phyloP scores from a whole-genome alignment of 2,888 invertebrate genomes.

The Cerceris rybyensis region DNA sequence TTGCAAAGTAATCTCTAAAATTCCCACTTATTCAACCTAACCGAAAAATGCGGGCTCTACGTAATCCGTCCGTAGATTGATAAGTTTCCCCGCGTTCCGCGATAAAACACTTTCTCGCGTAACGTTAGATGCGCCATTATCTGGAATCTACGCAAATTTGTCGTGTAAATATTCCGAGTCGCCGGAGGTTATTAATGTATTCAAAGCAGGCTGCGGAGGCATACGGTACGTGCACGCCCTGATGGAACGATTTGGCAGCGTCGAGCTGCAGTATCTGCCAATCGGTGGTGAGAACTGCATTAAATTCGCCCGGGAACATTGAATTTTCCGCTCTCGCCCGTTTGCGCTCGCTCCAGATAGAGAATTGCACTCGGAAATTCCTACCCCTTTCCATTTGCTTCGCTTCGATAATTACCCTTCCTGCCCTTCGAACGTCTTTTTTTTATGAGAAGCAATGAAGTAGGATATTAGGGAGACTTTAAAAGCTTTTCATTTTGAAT shows the following conservation, averaged over 20 bases:
- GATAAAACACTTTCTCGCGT: constrained; percentile 37
- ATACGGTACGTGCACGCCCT: constrained; percentile 38
- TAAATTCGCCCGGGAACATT: constrained; percentile 62
- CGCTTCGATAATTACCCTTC: constrained; percentile 2
- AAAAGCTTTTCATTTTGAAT: no score
- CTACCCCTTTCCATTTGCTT: no score
- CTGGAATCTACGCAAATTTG: constrained; percentile 51
- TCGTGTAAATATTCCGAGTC: constrained; percentile 52
- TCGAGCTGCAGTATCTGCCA: constrained; percentile 62
- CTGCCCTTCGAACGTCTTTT: background rate
- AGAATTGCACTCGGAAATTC: constrained; percentile 16
- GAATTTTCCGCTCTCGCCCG: constrained; percentile 62
- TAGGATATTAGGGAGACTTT: background rate
- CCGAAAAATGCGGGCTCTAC: background rate
- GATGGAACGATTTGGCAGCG: constrained; percentile 65
- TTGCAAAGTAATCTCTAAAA: no score
- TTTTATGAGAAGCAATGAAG: background rate
- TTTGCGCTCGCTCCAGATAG: constrained; percentile 6
- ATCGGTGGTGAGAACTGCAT: constrained; percentile 65
- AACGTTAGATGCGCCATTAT: constrained; percentile 54
- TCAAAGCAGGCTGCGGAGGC: constrained; percentile 50
- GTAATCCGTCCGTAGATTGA: constrained; percentile 2
- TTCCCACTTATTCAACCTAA: no score
- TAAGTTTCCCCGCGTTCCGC: constrained; percentile 6
- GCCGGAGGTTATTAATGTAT: constrained; percentile 50